Evolutionary conservation across 2,113 vertebrate genomes (phyloP).

Genomic region (Rallus limicola): DNA sequence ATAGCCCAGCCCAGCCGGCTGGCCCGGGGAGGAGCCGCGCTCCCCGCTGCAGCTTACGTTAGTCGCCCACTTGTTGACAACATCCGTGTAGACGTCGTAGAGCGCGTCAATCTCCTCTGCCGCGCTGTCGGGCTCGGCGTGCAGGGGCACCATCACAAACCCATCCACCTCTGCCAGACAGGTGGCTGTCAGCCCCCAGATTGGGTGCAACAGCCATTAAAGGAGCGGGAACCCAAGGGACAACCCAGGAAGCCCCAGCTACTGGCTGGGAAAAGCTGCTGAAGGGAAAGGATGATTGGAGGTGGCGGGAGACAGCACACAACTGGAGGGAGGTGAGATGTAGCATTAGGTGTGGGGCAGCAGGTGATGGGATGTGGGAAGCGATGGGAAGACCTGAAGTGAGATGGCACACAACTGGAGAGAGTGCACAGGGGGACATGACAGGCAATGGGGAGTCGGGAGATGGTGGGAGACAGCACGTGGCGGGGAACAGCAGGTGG

Average conservation of each 20-base stretch:
- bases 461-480: not conserved
- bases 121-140: not conserved
- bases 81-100: not conserved
- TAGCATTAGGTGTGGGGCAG: too few relatives aligned
- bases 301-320: too few relatives aligned
- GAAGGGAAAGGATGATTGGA: not conserved
- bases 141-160: constrained; percentile 46
- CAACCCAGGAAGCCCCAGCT: not conserved
- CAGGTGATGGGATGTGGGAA: not conserved
- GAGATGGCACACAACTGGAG: not conserved
- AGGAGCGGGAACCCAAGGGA: not conserved
- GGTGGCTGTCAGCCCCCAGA: fast-evolving
- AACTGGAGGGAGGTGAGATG: too few relatives aligned
- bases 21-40: not conserved
- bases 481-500: not conserved
- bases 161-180: not conserved
- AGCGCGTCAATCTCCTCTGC: not conserved
- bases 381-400: not conserved
- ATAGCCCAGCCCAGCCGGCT: fast-evolving
- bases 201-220: not conserved
- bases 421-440: too few relatives aligned
- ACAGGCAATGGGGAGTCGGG: not conserved
- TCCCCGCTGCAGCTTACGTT: fast-evolving
- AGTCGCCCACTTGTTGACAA: not conserved
- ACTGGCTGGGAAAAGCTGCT: not conserved